A percentile compares a stretch with the other conserved stretches of the same genome.
Evolutionary conservation across 1,140 invertebrate species (phyloP).

Genomic region (Thaumatotibia leucotreta): DNA sequence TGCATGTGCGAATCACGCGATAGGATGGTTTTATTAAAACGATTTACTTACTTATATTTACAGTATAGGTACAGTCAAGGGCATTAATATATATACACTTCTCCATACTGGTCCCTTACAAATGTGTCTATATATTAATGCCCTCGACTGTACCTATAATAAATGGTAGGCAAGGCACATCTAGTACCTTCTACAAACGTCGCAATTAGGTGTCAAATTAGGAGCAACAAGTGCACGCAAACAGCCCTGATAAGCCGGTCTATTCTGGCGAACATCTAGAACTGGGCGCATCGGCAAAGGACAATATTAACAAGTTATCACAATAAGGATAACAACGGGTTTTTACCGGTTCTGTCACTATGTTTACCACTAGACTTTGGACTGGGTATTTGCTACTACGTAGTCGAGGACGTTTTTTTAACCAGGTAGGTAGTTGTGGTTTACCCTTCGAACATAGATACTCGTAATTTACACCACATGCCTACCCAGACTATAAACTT

Average conservation of each 20-base stretch:
- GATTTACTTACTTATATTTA: too few species aligned
- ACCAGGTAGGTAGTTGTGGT: neutral
- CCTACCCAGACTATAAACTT: too few species aligned
- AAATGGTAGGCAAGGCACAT: neutral
- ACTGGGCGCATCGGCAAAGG: neutral
- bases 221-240: constrained; percentile 6
- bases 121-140: too few species aligned
- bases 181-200: neutral
- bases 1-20: too few species aligned
- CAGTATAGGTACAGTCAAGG: too few species aligned
- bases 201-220: constrained; percentile 3
- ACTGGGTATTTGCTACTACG: neutral
- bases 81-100: too few species aligned
- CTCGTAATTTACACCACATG: too few species aligned
- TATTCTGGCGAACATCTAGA: constrained; percentile 3
- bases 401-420: neutral
- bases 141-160: too few species aligned
- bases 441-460: neutral
- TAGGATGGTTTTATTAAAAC: too few species aligned
- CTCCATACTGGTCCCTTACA: too few species aligned
- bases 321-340: constrained; percentile 5
- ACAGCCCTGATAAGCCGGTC: constrained; percentile 5
- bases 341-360: neutral
- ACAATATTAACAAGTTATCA: neutral
- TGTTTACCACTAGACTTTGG: neutral